Percentiles rank a stretch among this genome's conserved stretches.
Evolutionary conservation across 2,797 vertebrate species (phyloP).

Genomic region (Scarus forsteni): DNA sequence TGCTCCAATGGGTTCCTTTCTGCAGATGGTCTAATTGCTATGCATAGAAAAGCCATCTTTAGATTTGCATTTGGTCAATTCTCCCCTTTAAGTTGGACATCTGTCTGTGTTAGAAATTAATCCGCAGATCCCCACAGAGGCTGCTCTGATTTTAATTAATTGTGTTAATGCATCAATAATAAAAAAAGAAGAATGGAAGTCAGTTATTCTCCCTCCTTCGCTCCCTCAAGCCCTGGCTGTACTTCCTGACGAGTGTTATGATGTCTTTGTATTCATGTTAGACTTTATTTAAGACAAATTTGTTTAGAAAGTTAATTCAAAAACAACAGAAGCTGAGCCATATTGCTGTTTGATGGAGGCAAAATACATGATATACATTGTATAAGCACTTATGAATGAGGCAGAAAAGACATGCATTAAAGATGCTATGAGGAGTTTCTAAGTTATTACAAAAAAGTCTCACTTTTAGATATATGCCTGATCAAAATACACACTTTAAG

Average conservation of each 20-base stretch:
- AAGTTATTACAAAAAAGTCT: too few species aligned
- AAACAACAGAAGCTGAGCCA: too few species aligned
- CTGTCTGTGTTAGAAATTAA: slow-evolving; percentile 85
- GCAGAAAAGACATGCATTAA: too few species aligned
- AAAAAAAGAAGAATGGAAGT: slow-evolving; percentile 53
- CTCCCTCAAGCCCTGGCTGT: neutral
- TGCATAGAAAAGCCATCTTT: slow-evolving; percentile 82
- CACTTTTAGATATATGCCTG: too few species aligned
- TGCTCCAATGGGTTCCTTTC: slow-evolving; percentile 68
- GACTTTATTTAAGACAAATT: neutral
- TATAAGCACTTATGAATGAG: too few species aligned
- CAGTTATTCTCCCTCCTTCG: neutral
- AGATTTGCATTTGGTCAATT: slow-evolving; percentile 84
- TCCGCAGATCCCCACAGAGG: slow-evolving; percentile 73
- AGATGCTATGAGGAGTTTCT: too few species aligned
- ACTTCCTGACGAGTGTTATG: slow-evolving; percentile 11
- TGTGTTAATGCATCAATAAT: slow-evolving; percentile 71
- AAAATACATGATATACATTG: too few species aligned
- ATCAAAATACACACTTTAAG: too few species aligned
- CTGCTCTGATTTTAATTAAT: slow-evolving; percentile 83
- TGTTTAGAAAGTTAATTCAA: too few species aligned
- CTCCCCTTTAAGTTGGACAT: slow-evolving; percentile 83
- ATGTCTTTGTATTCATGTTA: slow-evolving; percentile 15
- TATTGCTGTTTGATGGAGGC: too few species aligned
- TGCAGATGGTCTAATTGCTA: slow-evolving; percentile 84